These are phyloP conservation scores for Tylochromis polylepis DNA, from an alignment of 2,113 vertebrate species.

Conservation along the genomic window DNA sequence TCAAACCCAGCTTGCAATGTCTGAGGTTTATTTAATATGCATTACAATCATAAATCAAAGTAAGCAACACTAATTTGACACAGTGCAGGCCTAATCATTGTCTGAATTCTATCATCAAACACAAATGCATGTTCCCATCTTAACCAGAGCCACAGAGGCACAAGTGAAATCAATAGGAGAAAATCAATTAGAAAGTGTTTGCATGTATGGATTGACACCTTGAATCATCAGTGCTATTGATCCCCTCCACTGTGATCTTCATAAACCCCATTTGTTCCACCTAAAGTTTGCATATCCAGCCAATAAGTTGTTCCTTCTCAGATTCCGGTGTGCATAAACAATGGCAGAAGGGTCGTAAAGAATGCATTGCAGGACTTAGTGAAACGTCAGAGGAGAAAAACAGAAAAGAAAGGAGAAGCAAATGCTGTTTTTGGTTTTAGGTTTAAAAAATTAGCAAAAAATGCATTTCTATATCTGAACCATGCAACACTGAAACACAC, in stretches of 20 bases:
- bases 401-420: background rate
- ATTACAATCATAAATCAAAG: constrained; percentile 63
- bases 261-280: constrained; percentile 63
- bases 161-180: constrained; percentile 57
- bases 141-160: constrained; percentile 45
- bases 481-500: background rate
- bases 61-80: constrained; percentile 48
- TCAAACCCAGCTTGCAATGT: constrained; percentile 26
- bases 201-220: constrained; percentile 71
- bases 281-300: constrained; percentile 63
- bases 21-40: constrained; percentile 59
- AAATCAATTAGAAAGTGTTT: constrained; percentile 75
- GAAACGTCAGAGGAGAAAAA: background rate
- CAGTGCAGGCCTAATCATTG: constrained; percentile 47
- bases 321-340: constrained; percentile 42
- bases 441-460: background rate
- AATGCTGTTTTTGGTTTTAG: background rate
- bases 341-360: background rate
- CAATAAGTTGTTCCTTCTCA: constrained; percentile 60
- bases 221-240: constrained; percentile 70
- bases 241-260: constrained; percentile 63
- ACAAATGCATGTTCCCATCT: constrained; percentile 43
- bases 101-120: constrained; percentile 53
- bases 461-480: background rate
- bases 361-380: background rate